These are phyloP conservation scores for Drosophila trapezifrons DNA, from an alignment of 1,140 invertebrate genomes.

Conservation along the genomic window DNA sequence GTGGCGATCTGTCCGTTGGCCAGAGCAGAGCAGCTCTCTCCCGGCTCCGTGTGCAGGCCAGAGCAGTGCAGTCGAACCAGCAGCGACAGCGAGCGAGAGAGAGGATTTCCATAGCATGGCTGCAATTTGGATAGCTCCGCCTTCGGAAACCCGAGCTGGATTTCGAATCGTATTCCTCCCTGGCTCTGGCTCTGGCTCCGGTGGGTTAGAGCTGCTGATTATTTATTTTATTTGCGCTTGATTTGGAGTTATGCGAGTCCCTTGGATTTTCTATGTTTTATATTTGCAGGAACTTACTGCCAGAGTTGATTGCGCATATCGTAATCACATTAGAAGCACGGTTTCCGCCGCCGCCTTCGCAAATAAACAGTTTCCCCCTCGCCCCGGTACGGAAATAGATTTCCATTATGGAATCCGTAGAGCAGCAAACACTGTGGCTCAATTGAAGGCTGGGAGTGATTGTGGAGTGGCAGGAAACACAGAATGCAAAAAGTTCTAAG, in stretches of 20 bases:
- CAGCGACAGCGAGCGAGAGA: slow-evolving; percentile 33
- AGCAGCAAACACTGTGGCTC: slow-evolving; percentile 18
- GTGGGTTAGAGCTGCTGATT: slow-evolving; percentile 40
- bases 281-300: neutral
- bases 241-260: slow-evolving; percentile 71
- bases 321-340: slow-evolving; percentile 9
- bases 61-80: slow-evolving; percentile 39
- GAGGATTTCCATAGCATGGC: slow-evolving; percentile 64
- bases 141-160: slow-evolving; percentile 27
- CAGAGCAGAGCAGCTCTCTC: slow-evolving; percentile 11
- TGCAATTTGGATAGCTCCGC: slow-evolving; percentile 71
- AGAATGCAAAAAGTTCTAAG: slow-evolving; percentile 22
- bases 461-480: neutral
- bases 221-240: slow-evolving; percentile 63
- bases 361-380: neutral
- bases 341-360: slow-evolving; percentile 14
- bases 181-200: slow-evolving; percentile 22
- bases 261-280: neutral
- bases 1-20: slow-evolving; percentile 8
- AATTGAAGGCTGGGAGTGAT: slow-evolving; percentile 5
- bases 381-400: slow-evolving; percentile 20
- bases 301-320: slow-evolving; percentile 26
- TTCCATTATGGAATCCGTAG: slow-evolving; percentile 13
- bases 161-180: neutral
- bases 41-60: slow-evolving; percentile 13